Conservation (phyloP, 2,797 vertebrate species). For the Myoxocephalus aenaeus region DNA sequence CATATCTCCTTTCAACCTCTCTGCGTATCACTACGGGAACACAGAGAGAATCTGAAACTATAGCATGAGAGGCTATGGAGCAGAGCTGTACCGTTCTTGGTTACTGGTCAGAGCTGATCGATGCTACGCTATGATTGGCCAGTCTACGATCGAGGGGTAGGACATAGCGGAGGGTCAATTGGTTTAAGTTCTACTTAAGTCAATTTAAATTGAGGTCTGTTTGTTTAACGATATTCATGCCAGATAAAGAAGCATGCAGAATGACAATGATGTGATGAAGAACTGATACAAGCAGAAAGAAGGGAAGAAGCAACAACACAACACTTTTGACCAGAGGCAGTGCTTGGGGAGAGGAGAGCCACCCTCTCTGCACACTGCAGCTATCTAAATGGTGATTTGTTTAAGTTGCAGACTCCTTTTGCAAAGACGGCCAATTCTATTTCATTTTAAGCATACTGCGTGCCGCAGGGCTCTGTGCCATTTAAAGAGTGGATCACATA, state of each 20-base stretch:
- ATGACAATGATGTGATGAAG: not conserved
- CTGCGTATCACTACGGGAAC: too few relatives aligned
- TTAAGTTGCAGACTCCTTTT: slow-evolving; percentile 55
- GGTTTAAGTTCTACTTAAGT: not conserved
- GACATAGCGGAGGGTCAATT: not conserved
- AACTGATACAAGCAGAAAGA: slow-evolving; percentile 2
- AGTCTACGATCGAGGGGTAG: not conserved
- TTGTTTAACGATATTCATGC: not conserved
- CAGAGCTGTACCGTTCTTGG: too few relatives aligned
- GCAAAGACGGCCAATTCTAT: slow-evolving; percentile 63
- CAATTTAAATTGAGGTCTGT: not conserved
- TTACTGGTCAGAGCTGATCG: too few relatives aligned
- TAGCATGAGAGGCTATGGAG: too few relatives aligned
- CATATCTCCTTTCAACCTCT: too few relatives aligned
- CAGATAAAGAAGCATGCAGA: not conserved
- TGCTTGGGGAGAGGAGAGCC: slow-evolving; percentile 5
- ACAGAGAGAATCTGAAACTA: not conserved
- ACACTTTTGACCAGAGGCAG: not conserved
- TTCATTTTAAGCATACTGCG: slow-evolving; percentile 67
- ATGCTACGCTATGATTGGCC: not conserved
- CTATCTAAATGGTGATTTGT: slow-evolving; percentile 61
- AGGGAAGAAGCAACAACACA: not conserved
- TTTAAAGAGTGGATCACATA: slow-evolving; percentile 64
- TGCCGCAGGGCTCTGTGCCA: slow-evolving; percentile 65
- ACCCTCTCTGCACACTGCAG: slow-evolving; percentile 43